Conservation (phyloP, 2,797 vertebrate genomes). For the Schizopygopsis malacanthus region DNA sequence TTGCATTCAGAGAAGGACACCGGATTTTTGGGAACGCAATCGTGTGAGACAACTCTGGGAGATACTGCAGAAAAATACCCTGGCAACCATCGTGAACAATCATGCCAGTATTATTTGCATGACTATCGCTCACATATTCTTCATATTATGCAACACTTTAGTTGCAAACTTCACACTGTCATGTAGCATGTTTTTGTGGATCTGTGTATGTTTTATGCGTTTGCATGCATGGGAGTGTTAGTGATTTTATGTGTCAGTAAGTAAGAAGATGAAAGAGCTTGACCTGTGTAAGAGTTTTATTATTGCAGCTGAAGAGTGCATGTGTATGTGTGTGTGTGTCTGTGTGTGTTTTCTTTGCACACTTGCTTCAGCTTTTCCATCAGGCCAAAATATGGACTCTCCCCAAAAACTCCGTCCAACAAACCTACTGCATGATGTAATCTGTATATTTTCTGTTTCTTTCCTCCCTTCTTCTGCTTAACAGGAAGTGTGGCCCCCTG, state of each 20-base stretch:
- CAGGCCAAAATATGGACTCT: conserved; percentile 48
- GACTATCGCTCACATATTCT: background rate
- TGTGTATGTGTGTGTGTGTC: conserved; percentile 46
- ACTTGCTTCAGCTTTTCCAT: conserved; percentile 59
- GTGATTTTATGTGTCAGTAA: conserved; percentile 49
- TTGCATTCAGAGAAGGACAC: background rate
- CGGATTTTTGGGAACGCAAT: background rate
- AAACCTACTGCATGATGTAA: conserved; percentile 71
- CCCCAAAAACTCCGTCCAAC: conserved; percentile 48
- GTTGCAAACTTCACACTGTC: background rate
- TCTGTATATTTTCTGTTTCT: conserved; percentile 45
- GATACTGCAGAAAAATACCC: background rate
- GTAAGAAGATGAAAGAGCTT: conserved; percentile 49
- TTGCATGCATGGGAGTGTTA: conserved; percentile 12
- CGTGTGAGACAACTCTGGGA: background rate
- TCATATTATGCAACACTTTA: background rate
- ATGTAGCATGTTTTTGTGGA: background rate
- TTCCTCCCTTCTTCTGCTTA: conserved; percentile 54
- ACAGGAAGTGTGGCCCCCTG: conserved; percentile 72
- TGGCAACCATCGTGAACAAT: background rate
- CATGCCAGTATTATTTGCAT: background rate
- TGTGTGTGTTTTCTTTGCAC: conserved; percentile 44
- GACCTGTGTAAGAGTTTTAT: conserved; percentile 56
- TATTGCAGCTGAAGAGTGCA: conserved; percentile 58
- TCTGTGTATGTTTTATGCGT: background rate